A percentile compares a stretch with the other conserved stretches of the same genome.
These are phyloP conservation scores for Hanleya hanleyi DNA, from an alignment of 2,888 invertebrate species.

Conservation along the genomic window DNA sequence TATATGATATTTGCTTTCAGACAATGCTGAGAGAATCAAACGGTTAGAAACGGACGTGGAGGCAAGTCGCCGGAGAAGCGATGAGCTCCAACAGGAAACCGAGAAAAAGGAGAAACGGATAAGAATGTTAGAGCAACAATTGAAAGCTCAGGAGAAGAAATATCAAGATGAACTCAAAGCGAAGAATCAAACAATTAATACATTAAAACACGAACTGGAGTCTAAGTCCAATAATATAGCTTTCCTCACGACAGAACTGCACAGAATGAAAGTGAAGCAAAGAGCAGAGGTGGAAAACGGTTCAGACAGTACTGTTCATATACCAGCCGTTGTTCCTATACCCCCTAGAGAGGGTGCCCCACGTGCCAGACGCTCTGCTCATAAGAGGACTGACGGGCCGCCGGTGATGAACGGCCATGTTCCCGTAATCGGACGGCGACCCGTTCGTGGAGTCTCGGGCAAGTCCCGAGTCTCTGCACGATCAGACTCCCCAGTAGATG, in stretches of 20 bases:
- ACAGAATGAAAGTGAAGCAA: constrained; percentile 48
- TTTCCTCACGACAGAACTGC: constrained; percentile 62
- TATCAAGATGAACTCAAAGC: constrained; percentile 55
- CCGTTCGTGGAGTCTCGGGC: constrained; percentile 41
- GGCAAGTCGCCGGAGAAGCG: not conserved
- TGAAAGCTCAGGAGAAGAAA: constrained; percentile 58
- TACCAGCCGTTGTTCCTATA: constrained; percentile 36
- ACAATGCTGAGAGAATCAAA: constrained; percentile 38
- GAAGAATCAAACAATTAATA: constrained; percentile 50
- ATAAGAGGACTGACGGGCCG: not conserved
- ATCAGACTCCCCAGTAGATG: constrained; percentile 52
- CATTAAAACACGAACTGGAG: constrained; percentile 59
- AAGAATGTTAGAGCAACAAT: constrained; percentile 52
- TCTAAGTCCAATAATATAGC: constrained; percentile 65
- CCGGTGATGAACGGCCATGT: not conserved
- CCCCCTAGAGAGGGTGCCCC: constrained; percentile 46
- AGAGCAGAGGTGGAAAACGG: constrained; percentile 16
- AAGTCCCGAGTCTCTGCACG: constrained; percentile 38
- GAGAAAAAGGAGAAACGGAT: constrained; percentile 53
- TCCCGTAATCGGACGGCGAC: constrained; percentile 30
- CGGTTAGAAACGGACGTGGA: constrained; percentile 43
- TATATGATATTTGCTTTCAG: not conserved
- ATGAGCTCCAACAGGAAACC: constrained; percentile 36
- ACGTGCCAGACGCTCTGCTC: not conserved
- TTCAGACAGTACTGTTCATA: constrained; percentile 29